Evolutionary conservation across 2,888 invertebrate species (phyloP), one percentile per base, ranked within the genome.

Genomic region (Allygus modestus): DNA sequence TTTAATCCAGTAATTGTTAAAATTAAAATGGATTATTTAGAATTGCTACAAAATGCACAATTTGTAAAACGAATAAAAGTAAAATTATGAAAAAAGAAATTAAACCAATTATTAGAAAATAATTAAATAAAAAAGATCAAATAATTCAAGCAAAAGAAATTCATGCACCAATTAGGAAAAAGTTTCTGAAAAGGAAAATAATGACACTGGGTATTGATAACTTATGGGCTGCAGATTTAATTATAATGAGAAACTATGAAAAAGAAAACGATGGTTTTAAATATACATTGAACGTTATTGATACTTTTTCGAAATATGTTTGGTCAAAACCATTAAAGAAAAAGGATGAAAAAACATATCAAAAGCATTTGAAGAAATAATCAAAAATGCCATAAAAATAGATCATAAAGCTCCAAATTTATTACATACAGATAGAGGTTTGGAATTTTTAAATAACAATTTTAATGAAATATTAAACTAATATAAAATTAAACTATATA

Each of bases 281-380:
- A 65, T 65, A 65, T 65, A 65, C 20, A 7, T 65, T 65, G 20
- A 65, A 65, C 20, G 28, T 65, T 23, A 65, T 65, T 20, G 28
- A 65, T 65, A 65, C 65, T 15, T 65, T 65, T 65, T 65, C 65
- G 20, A 65, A 65, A 65, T 20, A 65, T 65, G 65, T 65, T 65
- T 65, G 28, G 65, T 26, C 28, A 41, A 79, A 46, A 41, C 26
- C 65, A 65, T 23, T 65, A 26, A 65, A 65, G 26, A 65, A 65
- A 20, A 26, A 65, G 1, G 15, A 4, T 65, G n/a, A n/a, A 26
- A 28, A 65, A 65, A 65, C 2, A 23, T 65, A 23, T 65, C 15
- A 23, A 7, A 65, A 23, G 23, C 23, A 2, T 65, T 65, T 65
- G 65, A 65, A 65, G 65, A 65, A 5, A 65, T 65, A 65, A 26